phyloP scores from a whole-genome alignment of 1,140 invertebrate genomes.

The Drosophila lacertosa region DNA sequence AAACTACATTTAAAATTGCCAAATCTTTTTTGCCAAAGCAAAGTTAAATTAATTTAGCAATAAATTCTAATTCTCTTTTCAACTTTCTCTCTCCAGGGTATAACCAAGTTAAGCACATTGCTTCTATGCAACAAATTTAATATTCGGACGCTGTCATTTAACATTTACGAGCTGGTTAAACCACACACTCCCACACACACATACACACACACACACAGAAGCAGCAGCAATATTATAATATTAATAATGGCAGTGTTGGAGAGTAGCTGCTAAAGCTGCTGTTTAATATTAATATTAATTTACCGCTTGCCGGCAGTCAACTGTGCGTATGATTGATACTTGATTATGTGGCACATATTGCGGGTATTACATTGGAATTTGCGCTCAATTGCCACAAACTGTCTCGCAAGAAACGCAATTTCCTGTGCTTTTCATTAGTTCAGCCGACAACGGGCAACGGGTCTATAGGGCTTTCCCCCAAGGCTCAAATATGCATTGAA shows the following conservation, averaged over 20 bases:
- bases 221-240: slow-evolving; percentile 37
- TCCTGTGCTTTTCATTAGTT: slow-evolving; percentile 28
- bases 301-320: slow-evolving; percentile 11
- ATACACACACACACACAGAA: not conserved
- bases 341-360: slow-evolving; percentile 34
- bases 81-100: slow-evolving; percentile 9
- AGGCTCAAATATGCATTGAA: slow-evolving; percentile 39
- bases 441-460: not conserved
- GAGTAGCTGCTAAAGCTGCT: slow-evolving; percentile 29
- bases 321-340: slow-evolving; percentile 60
- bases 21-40: not conserved
- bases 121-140: slow-evolving; percentile 40
- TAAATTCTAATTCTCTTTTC: not conserved
- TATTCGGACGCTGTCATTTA: slow-evolving; percentile 33
- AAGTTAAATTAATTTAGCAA: not conserved
- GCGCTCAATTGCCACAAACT: slow-evolving; percentile 12
- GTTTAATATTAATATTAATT: slow-evolving; percentile 44
- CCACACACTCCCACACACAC: not conserved
- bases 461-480: not conserved
- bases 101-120: not conserved
- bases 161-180: slow-evolving; percentile 43
- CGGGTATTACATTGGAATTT: slow-evolving; percentile 4
- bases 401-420: slow-evolving; percentile 10
- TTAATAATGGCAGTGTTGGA: slow-evolving; percentile 31
- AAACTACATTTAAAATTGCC: not conserved